Conservation (phyloP, 2,113 vertebrate species). For the Corythoichthys haematopterus region DNA sequence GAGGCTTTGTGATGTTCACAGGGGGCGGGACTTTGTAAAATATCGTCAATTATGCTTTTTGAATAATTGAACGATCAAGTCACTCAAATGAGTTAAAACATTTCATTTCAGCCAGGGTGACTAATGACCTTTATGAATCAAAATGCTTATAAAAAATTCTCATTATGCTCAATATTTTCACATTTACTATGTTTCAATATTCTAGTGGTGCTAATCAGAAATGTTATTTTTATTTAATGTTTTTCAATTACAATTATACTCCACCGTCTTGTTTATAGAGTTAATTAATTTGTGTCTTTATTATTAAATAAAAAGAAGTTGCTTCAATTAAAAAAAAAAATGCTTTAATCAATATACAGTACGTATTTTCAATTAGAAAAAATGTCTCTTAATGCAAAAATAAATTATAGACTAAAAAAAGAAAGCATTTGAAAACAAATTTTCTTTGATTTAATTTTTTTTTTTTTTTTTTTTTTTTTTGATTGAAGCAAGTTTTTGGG, state of each 20-base stretch:
- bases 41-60: not conserved
- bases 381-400: no score
- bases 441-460: no score
- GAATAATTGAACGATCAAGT: not conserved
- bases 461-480: no score
- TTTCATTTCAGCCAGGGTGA: not conserved
- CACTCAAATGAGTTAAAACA: not conserved
- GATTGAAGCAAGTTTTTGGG: no score
- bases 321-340: no score
- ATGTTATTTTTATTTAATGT: not conserved
- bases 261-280: no score
- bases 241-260: not conserved
- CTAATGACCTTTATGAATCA: not conserved
- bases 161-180: not conserved
- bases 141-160: not conserved
- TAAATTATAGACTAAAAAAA: no score
- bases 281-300: no score
- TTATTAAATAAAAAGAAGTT: no score
- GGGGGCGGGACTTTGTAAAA: slow-evolving; percentile 59
- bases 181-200: not conserved
- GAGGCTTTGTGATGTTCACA: not conserved
- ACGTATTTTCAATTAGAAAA: no score
- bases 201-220: not conserved
- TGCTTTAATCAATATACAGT: no score
- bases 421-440: no score